Base-by-base conservation (phyloP, 2,797 vertebrate genomes). In the Sebastes melanostomus region DNA sequence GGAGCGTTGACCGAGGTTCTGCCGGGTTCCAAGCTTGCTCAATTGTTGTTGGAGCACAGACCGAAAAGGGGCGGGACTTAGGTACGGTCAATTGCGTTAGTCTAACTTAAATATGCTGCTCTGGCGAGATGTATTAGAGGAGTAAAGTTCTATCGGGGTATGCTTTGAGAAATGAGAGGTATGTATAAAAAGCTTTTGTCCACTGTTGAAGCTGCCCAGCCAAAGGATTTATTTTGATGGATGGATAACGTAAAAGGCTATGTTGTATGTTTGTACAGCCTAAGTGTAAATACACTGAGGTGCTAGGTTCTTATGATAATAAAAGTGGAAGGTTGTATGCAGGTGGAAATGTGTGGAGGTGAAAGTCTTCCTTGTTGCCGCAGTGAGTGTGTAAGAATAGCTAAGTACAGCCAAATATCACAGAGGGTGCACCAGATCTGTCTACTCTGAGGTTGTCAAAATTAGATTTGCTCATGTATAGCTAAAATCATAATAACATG, bases 301-400 rank as follows among this genome's bases (percentile, higher is more conserved):
- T 52, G 6, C 14, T 9, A 18, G 8, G 14, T 68, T 52, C 2
- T 54, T 24, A 50, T 56, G 7, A 36, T 54, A 68, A 72, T 12
- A 34, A 69, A 60, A 25, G 27, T 52, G 20, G 8, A 82, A 10
- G 58, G 74, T 82, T 60, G 58, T 55, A 22, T 67, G 56, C 24
- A 25, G 71, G 34, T 66, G 69, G 60, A 50, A 61, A 25, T 70
- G 65, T 69, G 29, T 75, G 93, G 94, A 97, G 96, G 95, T 97
- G 96, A 96, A 96, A 96, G 95, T 93, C 93, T 92, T 96, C 93
- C 93, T 91, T 84, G 91, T 90, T 89, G 90, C 79, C 80, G 92
- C 81, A 85, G 91, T 78, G 83, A 83, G 67, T 81, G 75, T 91
- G 87, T 46, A 46, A 42, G 42, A 46, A 18, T 42, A 6, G 36